A percentile compares a stretch with the other conserved stretches of the same genome.
phyloP scores from a whole-genome alignment of 1,140 invertebrate genomes.

The Cephus cinctus region DNA sequence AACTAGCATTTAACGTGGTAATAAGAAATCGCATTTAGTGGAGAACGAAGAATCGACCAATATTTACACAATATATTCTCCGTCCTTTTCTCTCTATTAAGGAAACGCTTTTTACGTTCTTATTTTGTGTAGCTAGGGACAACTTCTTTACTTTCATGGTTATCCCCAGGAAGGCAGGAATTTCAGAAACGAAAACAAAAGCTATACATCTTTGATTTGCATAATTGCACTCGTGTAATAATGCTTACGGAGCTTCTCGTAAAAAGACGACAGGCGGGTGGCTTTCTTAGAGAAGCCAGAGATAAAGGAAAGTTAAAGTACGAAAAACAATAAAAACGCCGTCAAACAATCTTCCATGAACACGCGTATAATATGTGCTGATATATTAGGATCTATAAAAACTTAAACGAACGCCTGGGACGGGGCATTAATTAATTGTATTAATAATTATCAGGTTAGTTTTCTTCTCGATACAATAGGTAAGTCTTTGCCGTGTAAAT shows the following conservation, averaged over 20 bases:
- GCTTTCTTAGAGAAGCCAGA: too few species aligned
- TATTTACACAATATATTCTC: constrained; percentile 42
- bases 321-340: constrained; percentile 13
- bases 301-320: constrained; percentile 11
- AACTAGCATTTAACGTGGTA: too few species aligned
- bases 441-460: constrained; percentile 29
- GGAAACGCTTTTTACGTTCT: too few species aligned
- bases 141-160: too few species aligned
- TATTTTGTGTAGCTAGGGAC: constrained; percentile 6
- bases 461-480: constrained; percentile 14
- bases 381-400: constrained; percentile 40
- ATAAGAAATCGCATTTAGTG: background rate
- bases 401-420: constrained; percentile 27
- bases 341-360: constrained; percentile 40
- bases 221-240: too few species aligned
- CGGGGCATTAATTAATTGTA: constrained; percentile 26
- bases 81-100: too few species aligned
- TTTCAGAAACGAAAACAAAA: constrained; percentile 18
- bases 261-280: too few species aligned
- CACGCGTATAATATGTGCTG: constrained; percentile 32
- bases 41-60: constrained; percentile 26
- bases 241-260: too few species aligned
- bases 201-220: background rate
- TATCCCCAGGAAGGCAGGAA: too few species aligned
- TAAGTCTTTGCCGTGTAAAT: background rate